Percentiles rank a stretch among this genome's conserved stretches.
These are phyloP conservation scores for Cryptops parisi DNA, from an alignment of 2,888 invertebrate genomes.

Conservation along the genomic window DNA sequence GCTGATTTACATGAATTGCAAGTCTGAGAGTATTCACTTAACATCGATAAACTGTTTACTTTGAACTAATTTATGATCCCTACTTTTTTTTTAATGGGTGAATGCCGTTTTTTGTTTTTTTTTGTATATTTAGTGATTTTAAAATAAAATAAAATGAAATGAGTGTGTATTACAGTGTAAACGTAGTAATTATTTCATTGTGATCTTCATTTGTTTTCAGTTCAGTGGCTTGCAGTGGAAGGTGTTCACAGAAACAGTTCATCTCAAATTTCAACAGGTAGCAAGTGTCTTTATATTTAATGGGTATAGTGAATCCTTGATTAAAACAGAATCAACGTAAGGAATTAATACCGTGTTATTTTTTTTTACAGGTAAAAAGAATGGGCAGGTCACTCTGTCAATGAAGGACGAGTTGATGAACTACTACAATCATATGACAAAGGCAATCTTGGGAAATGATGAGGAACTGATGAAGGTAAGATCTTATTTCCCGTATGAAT, in stretches of 20 bases:
- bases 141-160: not conserved
- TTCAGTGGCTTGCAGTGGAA: conserved; percentile 31
- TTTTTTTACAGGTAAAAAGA: conserved; percentile 6
- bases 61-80: no score
- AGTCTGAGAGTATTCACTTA: no score
- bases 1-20: no score
- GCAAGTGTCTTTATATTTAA: no score
- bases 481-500: no score
- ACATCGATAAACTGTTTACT: no score
- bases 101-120: no score
- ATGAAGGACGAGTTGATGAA: conserved; percentile 25
- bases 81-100: no score
- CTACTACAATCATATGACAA: conserved; percentile 30
- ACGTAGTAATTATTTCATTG: not conserved
- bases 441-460: conserved; percentile 28
- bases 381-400: conserved; percentile 1
- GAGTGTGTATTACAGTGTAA: not conserved
- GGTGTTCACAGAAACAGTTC: conserved; percentile 25
- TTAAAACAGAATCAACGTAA: no score
- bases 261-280: no score
- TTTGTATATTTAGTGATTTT: no score
- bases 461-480: conserved; percentile 29
- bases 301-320: no score
- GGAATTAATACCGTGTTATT: not conserved
- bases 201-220: conserved; percentile 22